Percentiles rank a stretch among this genome's conserved stretches.
Evolutionary conservation across 2,113 vertebrate species (phyloP).

Genomic region (Martes martes): DNA sequence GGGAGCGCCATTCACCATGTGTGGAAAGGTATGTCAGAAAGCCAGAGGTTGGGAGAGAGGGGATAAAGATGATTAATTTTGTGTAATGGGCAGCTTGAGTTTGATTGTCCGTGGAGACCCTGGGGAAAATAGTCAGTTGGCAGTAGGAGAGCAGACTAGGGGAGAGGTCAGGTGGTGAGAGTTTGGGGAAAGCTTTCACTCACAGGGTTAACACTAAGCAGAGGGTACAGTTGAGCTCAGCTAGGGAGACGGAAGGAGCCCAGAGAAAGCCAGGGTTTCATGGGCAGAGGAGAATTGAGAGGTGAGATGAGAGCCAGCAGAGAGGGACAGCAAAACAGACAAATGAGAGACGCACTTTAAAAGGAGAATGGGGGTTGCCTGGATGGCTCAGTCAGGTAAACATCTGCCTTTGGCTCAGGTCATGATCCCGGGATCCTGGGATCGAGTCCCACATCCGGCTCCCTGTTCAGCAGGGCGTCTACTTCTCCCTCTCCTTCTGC

Average conservation of each 20-base stretch:
- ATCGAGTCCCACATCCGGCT: too few relatives aligned
- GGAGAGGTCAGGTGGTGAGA: neutral
- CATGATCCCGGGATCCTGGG: too few relatives aligned
- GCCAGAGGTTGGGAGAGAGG: neutral
- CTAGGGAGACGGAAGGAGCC: neutral
- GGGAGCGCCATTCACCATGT: neutral
- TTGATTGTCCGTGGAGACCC: neutral
- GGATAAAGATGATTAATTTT: neutral
- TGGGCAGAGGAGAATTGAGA: neutral
- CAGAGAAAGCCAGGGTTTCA: neutral
- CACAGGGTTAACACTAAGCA: neutral
- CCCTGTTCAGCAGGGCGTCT: too few relatives aligned
- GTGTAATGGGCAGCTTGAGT: neutral
- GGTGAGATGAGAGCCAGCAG: neutral
- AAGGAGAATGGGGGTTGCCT: too few relatives aligned
- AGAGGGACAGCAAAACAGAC: neutral
- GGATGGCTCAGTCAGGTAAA: too few relatives aligned
- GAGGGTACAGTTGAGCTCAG: neutral
- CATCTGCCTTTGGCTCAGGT: too few relatives aligned
- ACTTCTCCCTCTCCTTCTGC: too few relatives aligned
- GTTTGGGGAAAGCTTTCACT: neutral
- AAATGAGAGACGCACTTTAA: neutral
- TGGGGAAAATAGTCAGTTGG: neutral
- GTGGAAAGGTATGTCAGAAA: neutral
- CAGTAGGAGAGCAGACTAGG: neutral